A percentile compares a stretch with the other conserved stretches of the same genome.
Evolutionary conservation across 1,140 invertebrate species (phyloP).

Genomic region (Bombus sibiricus): DNA sequence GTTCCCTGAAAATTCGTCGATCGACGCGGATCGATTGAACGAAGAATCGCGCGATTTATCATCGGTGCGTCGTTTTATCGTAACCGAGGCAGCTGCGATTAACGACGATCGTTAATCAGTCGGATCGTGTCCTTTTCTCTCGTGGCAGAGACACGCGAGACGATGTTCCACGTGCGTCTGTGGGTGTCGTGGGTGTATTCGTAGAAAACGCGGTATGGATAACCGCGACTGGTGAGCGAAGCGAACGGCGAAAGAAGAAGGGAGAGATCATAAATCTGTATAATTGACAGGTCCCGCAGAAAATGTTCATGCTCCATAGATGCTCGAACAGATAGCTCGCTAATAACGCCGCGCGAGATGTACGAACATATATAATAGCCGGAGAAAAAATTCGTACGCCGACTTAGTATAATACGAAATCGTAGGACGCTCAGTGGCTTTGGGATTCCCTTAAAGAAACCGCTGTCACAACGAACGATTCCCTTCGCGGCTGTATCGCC

Average conservation of each 20-base stretch:
- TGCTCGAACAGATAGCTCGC: conserved; percentile 61
- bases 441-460: conserved; percentile 9
- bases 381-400: conserved; percentile 44
- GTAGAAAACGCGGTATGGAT: conserved; percentile 14
- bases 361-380: conserved; percentile 57
- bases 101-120: conserved; percentile 56
- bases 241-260: background rate
- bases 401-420: conserved; percentile 32
- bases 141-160: conserved; percentile 31
- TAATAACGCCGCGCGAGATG: conserved; percentile 59
- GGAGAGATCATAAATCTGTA: conserved; percentile 74
- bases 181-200: conserved; percentile 58
- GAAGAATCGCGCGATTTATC: conserved; percentile 20
- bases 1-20: background rate
- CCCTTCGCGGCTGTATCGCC: background rate
- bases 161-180: conserved; percentile 12
- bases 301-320: conserved; percentile 64
- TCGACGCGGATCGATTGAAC: background rate
- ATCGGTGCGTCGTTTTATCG: conserved; percentile 21
- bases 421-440: background rate
- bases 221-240: background rate
- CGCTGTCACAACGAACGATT: background rate
- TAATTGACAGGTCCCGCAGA: conserved; percentile 74
- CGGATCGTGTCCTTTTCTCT: conserved; percentile 9
- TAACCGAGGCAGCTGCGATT: conserved; percentile 55